These are phyloP conservation scores for Anagyrus pseudococci DNA, from an alignment of 2,888 invertebrate species.

Conservation along the genomic window DNA sequence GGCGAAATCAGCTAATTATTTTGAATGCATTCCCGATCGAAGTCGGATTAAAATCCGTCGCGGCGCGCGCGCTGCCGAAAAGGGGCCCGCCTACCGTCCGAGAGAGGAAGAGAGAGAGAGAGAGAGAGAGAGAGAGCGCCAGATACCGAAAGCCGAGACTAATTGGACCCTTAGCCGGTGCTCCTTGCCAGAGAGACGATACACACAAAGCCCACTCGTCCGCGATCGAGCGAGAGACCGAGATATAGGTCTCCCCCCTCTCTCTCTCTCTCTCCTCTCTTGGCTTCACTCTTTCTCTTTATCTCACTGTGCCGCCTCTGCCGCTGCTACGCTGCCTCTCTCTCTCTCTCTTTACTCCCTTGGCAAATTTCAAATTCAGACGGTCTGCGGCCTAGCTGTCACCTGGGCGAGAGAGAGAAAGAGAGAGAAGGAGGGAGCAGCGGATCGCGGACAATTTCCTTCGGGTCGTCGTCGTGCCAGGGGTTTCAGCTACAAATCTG, in stretches of 20 bases:
- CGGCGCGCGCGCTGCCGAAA: slow-evolving; percentile 18
- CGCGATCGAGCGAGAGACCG: no score
- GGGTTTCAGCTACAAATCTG: slow-evolving; percentile 55
- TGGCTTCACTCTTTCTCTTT: no score
- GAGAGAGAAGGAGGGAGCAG: slow-evolving; percentile 30
- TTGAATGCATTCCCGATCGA: slow-evolving; percentile 60
- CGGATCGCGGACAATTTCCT: slow-evolving; percentile 30
- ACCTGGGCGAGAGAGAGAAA: slow-evolving; percentile 20
- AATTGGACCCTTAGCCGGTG: slow-evolving; percentile 60
- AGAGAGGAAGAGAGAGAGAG: slow-evolving; percentile 46
- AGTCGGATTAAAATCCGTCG: slow-evolving; percentile 55
- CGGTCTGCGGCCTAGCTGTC: no score
- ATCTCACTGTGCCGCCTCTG: no score
- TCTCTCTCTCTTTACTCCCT: no score
- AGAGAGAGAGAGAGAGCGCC: slow-evolving; percentile 49
- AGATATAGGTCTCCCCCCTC: no score
- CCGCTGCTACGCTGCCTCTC: no score
- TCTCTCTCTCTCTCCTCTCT: no score
- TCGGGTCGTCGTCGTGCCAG: slow-evolving; percentile 44
- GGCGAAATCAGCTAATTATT: slow-evolving; percentile 60
- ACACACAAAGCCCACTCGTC: no score
- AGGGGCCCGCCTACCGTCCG: slow-evolving; percentile 52
- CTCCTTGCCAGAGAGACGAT: no score
- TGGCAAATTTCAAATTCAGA: no score
- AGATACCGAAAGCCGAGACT: slow-evolving; percentile 60